Percentiles rank a stretch among this genome's conserved stretches.
These are phyloP conservation scores for Tetanocera ferruginea DNA, from an alignment of 2,888 invertebrate genomes.

Conservation along the genomic window DNA sequence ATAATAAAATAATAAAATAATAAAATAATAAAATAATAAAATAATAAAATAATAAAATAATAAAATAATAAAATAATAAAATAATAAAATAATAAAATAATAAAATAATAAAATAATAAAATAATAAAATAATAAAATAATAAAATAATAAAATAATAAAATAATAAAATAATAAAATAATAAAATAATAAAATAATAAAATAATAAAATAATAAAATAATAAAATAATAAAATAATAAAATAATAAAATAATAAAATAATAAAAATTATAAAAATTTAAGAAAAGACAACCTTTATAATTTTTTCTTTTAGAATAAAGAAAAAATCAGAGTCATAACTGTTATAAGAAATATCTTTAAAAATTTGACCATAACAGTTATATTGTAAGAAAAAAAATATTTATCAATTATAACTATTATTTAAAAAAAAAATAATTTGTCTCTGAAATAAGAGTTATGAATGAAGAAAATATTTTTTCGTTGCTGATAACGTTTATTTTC, in stretches of 20 bases:
- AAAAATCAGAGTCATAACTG: too few relatives aligned
- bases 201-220: background rate
- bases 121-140: background rate
- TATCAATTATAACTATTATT: too few relatives aligned
- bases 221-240: background rate
- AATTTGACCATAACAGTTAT: too few relatives aligned
- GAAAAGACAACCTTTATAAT: too few relatives aligned
- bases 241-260: background rate
- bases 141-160: background rate
- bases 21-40: background rate
- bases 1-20: background rate
- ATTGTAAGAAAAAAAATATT: too few relatives aligned
- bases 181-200: background rate
- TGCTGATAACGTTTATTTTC: too few relatives aligned
- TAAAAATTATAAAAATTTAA: too few relatives aligned
- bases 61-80: background rate
- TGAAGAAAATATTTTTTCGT: too few relatives aligned
- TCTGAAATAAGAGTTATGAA: too few relatives aligned
- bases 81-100: background rate
- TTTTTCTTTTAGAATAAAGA: too few relatives aligned
- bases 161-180: background rate
- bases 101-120: background rate
- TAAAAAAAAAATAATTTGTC: too few relatives aligned
- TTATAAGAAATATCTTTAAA: too few relatives aligned
- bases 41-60: background rate